Evolutionary conservation across 2,113 vertebrate genomes (phyloP).

Genomic region (Lophura nycthemera): DNA sequence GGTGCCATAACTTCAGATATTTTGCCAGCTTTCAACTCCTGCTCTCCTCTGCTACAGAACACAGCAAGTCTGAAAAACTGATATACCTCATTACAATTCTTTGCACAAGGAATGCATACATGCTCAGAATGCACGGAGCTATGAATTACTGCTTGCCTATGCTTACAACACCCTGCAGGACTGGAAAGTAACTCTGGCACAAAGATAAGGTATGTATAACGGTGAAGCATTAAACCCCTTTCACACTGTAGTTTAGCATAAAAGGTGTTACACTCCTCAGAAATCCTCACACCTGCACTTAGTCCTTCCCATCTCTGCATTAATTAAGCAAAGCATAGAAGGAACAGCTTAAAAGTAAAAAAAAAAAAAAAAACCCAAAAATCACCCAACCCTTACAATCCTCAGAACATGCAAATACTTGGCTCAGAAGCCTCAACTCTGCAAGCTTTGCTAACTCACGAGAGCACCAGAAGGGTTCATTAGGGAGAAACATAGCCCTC

Average conservation of each 20-base stretch:
- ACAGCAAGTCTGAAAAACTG: neutral
- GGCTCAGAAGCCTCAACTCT: neutral
- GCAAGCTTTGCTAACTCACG: neutral
- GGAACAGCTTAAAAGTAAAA: neutral
- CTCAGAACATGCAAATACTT: neutral
- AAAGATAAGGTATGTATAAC: fast-evolving
- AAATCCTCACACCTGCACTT: neutral
- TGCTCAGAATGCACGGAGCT: neutral
- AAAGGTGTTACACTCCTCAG: fast-evolving
- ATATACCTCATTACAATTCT: neutral
- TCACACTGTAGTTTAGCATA: neutral
- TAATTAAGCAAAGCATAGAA: neutral
- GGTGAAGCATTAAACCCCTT: neutral
- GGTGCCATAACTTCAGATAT: neutral
- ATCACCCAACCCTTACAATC: neutral
- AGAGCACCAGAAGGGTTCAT: neutral
- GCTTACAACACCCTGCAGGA: neutral
- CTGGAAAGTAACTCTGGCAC: neutral
- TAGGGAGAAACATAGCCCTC: neutral
- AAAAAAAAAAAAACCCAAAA: neutral
- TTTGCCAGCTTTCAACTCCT: neutral
- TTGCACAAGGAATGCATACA: neutral
- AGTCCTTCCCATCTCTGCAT: neutral
- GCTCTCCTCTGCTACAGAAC: neutral
- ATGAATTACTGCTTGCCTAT: neutral